These are phyloP conservation scores for Tragelaphus buxtoni DNA, from an alignment of 2,113 vertebrate species.

Conservation along the genomic window DNA sequence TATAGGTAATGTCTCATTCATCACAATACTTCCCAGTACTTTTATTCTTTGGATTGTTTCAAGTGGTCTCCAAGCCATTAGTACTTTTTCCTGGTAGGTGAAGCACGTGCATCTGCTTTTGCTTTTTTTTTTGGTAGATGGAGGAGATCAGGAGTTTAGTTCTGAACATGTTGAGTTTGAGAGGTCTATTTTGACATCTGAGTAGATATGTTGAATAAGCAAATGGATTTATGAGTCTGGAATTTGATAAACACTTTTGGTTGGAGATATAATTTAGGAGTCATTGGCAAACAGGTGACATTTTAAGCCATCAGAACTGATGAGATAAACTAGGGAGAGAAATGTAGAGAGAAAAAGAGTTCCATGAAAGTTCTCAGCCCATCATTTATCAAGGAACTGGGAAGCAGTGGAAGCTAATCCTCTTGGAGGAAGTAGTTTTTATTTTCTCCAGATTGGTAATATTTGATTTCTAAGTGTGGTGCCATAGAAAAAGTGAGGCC, in stretches of 20 bases:
- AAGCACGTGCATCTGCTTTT: not conserved
- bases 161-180: slow-evolving; percentile 15
- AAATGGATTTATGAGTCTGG: slow-evolving; percentile 3
- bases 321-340: not conserved
- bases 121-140: not conserved
- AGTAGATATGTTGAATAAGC: not conserved
- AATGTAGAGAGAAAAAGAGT: not conserved
- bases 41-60: slow-evolving; percentile 17
- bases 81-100: not conserved
- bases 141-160: not conserved
- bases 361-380: not conserved
- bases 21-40: not conserved
- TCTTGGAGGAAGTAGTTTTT: not conserved
- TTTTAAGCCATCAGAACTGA: slow-evolving; percentile 21
- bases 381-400: not conserved
- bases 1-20: not conserved
- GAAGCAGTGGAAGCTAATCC: not conserved
- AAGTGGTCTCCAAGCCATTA: not conserved
- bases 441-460: not conserved
- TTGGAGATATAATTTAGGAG: not conserved
- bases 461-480: not conserved
- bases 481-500: not conserved
- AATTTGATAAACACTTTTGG: slow-evolving; percentile 1
- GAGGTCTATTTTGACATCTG: not conserved
- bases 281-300: not conserved